Base-by-base conservation (phyloP, 2,888 invertebrate genomes). In the Pandemis cinnamomeana region DNA sequence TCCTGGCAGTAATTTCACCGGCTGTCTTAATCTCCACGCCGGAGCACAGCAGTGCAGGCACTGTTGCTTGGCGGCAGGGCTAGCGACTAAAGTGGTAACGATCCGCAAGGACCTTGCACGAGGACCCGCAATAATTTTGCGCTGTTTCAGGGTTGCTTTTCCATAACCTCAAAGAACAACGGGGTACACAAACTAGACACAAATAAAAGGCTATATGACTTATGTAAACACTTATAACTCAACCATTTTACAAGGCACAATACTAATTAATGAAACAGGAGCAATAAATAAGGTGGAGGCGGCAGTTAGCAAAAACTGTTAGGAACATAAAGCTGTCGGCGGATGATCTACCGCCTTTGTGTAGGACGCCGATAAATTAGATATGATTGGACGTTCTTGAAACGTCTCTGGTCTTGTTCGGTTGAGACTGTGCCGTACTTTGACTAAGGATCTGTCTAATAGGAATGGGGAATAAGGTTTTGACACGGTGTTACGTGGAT, bases 261-360 rank as follows among this genome's bases (percentile, higher is more conserved):
- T 53, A 88, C 91, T 93, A 93, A 93, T 93, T 93, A 93, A 92
- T 92, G 92, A 92, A 93, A 93, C 89, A 92, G 92, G 85, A 85
- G 87, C 89, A 82, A 91, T 93, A 93, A 92, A 92, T 92, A 88
- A 81, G 81, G 83, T 75, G 71, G 86, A 86, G 89, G 89, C 86
- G 89, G 91, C 91, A 89, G 92, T 93, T 94, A 91, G 93, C 93
- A 94, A 94, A 94, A 94, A 94, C 93, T 94, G 93, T 89, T 91
- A 89, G 91, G 90, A 91, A 93, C 93, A 94, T 94, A 94, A 94
- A 94, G 81, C 93, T 94, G 94, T 94, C 94, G 83, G 78, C 91
- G 83, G 88, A 91, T 94, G 94, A 94, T 89, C 88, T 87, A 94
- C 87, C 92, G 94, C 93, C 93, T 93, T 94, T 94, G 94, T 92